Percentiles rank a stretch among this genome's conserved stretches.
These are phyloP conservation scores for Percopsis transmontana DNA, from an alignment of 2,113 vertebrate genomes.

Conservation along the genomic window DNA sequence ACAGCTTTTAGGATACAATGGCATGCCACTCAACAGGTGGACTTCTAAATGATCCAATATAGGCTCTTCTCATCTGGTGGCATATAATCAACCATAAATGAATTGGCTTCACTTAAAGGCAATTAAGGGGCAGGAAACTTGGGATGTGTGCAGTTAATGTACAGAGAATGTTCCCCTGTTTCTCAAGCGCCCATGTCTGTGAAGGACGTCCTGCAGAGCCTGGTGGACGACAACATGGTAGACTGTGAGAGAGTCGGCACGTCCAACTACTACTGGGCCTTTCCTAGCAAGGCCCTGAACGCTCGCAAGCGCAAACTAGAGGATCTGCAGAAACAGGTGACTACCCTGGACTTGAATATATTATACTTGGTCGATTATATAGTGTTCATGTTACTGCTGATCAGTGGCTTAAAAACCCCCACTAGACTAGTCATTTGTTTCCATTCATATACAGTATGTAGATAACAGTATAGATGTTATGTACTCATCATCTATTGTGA, in stretches of 20 bases:
- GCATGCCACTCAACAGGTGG: not conserved
- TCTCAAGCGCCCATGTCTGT: slow-evolving; percentile 90
- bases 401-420: too few species aligned
- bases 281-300: slow-evolving; percentile 94
- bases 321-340: slow-evolving; percentile 88
- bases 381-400: too few species aligned
- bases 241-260: slow-evolving; percentile 94
- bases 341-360: not conserved
- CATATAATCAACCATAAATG: not conserved
- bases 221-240: slow-evolving; percentile 97
- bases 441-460: too few species aligned
- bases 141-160: not conserved
- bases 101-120: not conserved
- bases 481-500: too few species aligned
- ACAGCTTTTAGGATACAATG: slow-evolving; percentile 5
- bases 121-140: not conserved
- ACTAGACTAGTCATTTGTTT: too few species aligned
- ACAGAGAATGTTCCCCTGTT: not conserved
- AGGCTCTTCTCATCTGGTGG: not conserved
- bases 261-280: slow-evolving; percentile 98
- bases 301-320: slow-evolving; percentile 84
- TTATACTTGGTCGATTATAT: too few species aligned
- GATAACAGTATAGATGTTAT: too few species aligned
- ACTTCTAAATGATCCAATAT: not conserved
- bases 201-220: slow-evolving; percentile 94